These are phyloP conservation scores for Isurus oxyrinchus DNA, from an alignment of 2,113 vertebrate species.

Conservation along the genomic window DNA sequence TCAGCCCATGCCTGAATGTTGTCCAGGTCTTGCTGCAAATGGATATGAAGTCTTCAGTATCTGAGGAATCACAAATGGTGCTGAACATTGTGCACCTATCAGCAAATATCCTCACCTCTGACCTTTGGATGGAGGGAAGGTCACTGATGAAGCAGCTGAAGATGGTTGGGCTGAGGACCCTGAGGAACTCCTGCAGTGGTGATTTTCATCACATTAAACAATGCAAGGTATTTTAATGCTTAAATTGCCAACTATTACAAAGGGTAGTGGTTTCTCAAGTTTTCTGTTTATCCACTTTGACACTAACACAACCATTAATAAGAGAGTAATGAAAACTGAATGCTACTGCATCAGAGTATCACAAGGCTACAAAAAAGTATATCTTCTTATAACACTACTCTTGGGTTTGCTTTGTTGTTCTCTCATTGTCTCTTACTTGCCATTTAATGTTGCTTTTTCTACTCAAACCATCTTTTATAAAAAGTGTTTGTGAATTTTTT, in stretches of 20 bases:
- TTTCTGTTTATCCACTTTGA: not conserved
- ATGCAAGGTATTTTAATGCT: not conserved
- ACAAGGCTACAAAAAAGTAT: not conserved
- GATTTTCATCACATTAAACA: not conserved
- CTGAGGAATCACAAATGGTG: too few species aligned
- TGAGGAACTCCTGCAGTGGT: too few species aligned
- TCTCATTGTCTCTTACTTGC: not conserved
- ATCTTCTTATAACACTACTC: not conserved
- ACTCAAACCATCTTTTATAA: not conserved
- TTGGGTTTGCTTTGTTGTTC: not conserved
- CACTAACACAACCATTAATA: not conserved
- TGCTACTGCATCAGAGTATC: not conserved
- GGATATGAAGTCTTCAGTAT: too few species aligned
- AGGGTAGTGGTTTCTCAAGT: not conserved
- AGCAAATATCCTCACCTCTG: too few species aligned
- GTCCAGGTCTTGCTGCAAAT: too few species aligned
- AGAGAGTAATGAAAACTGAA: not conserved
- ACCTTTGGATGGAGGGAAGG: too few species aligned
- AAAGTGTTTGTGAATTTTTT: not conserved
- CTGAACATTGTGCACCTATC: too few species aligned
- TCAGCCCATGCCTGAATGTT: too few species aligned
- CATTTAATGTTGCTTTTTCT: not conserved
- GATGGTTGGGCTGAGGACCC: too few species aligned
- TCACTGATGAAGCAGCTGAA: too few species aligned
- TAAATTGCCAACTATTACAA: not conserved